Conservation (phyloP, 2,113 vertebrate genomes). For the Upupa epops region DNA sequence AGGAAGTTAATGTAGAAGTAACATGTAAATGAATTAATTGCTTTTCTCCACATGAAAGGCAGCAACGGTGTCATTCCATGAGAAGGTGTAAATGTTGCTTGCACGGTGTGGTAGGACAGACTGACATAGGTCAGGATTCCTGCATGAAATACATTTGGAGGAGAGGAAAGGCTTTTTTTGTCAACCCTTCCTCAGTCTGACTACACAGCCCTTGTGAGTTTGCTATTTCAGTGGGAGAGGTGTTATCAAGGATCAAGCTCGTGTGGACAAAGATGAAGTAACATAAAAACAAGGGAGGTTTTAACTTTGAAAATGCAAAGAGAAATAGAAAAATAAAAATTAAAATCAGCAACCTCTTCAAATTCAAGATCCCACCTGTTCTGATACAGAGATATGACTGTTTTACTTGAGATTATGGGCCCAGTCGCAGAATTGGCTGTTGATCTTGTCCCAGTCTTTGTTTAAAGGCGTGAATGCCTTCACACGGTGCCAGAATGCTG, state of each 20-base stretch:
- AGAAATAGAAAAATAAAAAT: neutral
- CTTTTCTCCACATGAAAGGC: neutral
- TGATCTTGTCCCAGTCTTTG: neutral
- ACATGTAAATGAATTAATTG: neutral
- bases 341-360: neutral
- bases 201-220: neutral
- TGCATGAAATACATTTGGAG: neutral
- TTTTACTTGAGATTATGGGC: neutral
- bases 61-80: neutral
- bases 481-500: neutral
- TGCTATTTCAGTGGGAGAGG: neutral
- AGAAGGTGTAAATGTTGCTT: neutral
- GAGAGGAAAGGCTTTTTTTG: neutral
- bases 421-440: neutral
- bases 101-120: neutral
- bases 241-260: neutral
- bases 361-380: neutral
- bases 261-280: neutral
- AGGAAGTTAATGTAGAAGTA: neutral
- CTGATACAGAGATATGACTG: neutral
- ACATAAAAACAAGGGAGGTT: neutral
- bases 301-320: neutral
- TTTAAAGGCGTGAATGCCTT: neutral
- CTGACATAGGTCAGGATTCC: neutral
- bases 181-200: neutral